phyloP scores from a whole-genome alignment of 2,888 invertebrate genomes.

The Emmelina monodactyla region DNA sequence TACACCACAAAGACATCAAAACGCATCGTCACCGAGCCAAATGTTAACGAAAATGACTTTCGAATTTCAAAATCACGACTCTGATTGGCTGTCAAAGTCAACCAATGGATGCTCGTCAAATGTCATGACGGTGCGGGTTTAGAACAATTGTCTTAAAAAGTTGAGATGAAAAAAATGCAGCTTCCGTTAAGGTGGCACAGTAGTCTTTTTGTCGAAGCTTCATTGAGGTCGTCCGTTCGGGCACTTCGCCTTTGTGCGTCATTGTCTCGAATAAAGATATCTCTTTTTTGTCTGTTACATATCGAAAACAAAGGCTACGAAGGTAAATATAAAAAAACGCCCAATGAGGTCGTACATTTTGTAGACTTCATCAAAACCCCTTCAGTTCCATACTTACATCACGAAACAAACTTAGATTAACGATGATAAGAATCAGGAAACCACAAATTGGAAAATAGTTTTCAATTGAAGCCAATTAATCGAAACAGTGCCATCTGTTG shows the following conservation, averaged over 20 bases:
- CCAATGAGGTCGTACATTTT: too few relatives aligned
- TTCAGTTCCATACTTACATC: too few relatives aligned
- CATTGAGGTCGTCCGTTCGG: too few relatives aligned
- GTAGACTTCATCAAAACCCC: too few relatives aligned
- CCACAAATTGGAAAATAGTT: conserved; percentile 29
- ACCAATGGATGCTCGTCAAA: conserved; percentile 62
- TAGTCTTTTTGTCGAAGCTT: conserved; percentile 22
- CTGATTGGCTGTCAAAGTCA: conserved; percentile 62
- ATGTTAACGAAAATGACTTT: conserved; percentile 61
- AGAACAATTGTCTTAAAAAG: conserved; percentile 43
- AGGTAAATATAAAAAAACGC: too few relatives aligned
- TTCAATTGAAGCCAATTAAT: conserved; percentile 30
- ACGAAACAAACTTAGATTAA: too few relatives aligned
- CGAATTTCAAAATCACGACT: conserved; percentile 43
- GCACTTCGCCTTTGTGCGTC: too few relatives aligned
- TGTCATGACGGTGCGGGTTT: conserved; percentile 52
- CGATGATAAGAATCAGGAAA: conserved; percentile 1
- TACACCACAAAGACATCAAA: conserved; percentile 10
- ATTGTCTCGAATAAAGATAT: too few relatives aligned
- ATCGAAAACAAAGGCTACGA: too few relatives aligned
- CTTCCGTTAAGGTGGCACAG: conserved; percentile 58
- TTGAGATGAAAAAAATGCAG: conserved; percentile 35
- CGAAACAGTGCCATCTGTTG: conserved; percentile 13
- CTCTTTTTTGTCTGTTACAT: too few relatives aligned
- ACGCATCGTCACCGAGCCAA: conserved; percentile 43